These are phyloP conservation scores for Hydrolagus affinis DNA, from an alignment of 2,113 vertebrate species.

Conservation along the genomic window DNA sequence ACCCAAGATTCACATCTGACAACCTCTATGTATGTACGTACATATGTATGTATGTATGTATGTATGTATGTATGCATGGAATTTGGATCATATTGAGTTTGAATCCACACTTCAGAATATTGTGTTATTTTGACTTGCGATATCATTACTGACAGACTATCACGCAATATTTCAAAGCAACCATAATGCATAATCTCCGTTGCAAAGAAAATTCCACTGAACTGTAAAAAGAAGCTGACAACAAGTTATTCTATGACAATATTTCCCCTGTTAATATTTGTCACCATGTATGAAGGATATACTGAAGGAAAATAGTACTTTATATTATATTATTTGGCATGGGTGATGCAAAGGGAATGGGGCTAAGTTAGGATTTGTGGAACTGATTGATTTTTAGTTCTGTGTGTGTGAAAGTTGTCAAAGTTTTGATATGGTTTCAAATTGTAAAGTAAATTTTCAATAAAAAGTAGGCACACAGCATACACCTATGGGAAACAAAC, in stretches of 20 bases:
- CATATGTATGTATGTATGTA: neutral
- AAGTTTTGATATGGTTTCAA: neutral
- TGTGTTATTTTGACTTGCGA: too few species aligned
- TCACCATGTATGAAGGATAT: neutral
- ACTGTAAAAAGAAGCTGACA: neutral
- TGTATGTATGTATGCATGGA: neutral
- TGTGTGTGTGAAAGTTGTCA: neutral
- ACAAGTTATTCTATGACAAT: neutral
- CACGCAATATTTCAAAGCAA: too few species aligned
- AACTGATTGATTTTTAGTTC: neutral
- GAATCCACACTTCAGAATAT: too few species aligned
- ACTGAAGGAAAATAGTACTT: neutral
- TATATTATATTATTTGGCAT: neutral
- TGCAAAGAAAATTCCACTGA: neutral
- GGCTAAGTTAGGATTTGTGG: neutral
- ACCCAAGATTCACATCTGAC: too few species aligned
- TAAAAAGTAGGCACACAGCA: too few species aligned
- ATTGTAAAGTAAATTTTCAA: neutral
- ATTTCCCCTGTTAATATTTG: slow-evolving; percentile 3
- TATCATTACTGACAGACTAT: too few species aligned
- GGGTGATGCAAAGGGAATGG: neutral
- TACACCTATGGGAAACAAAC: too few species aligned
- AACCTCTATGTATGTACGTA: neutral
- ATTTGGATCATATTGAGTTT: too few species aligned
- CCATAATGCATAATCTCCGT: neutral